Evolutionary conservation across 2,888 invertebrate genomes (phyloP), one percentile per base, ranked within the genome.

Genomic region (Timema podura): DNA sequence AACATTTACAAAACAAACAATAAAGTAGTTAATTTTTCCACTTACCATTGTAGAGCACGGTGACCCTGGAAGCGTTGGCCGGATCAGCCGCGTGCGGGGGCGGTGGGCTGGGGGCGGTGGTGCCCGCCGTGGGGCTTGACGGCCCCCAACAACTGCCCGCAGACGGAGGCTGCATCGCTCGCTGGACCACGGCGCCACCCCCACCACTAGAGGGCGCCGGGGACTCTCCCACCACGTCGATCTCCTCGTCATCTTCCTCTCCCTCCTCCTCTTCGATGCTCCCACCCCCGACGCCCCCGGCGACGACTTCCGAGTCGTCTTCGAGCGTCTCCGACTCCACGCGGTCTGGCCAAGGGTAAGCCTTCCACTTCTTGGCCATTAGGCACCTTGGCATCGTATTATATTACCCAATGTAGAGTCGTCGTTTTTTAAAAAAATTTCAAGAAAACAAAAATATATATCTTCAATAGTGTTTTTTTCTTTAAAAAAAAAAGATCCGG

Each of bases 321-420:
- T 76, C 75, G 49, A 54, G 68, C 46, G 68, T 61, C 45, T 67
- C 48, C 69, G 68, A 68, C 59, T 73, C 72, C 72, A 81, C 84
- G 76, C 89, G 85, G 78, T 89, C 89, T 77, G 88, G 87, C 89
- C 90, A 90, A 76, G 90, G 89, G 81, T 90, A 90, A 82, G 89
- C 91, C 89, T 94, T 95, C 93, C 94, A 94, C 87, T 95, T 95
- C 86, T 95, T 95, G 80, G 95, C 94, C 93, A 95, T 95, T 83
- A 95, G 89, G 87, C 94, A 95, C 83, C 95, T 92, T 85, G 95
- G 95, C 95, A 95, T 95, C 83, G 85, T 30, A 30, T 30, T 30
- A 30, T 30, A 30, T 30, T 30, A 30, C 30, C 30, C 30, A 30
- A 30, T 30, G 30, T 30, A 30, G 30, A 30, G 30, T 30, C 30